Conservation (phyloP, 1,140 invertebrate genomes). For the Telenomus remus region DNA sequence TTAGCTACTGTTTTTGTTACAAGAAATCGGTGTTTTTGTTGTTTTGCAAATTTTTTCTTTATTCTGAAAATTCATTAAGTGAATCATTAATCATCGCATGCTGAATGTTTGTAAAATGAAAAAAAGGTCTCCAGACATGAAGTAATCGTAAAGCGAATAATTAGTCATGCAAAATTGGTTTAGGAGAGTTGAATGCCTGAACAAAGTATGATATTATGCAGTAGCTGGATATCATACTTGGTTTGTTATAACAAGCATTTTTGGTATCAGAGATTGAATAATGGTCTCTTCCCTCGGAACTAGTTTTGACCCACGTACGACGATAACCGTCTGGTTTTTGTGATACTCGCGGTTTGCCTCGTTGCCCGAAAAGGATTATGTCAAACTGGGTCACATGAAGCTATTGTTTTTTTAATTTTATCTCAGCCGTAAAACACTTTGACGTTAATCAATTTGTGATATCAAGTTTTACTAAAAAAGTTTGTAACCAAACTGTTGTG, state of each 20-base stretch:
- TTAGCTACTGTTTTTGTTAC: too few relatives aligned
- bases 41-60: too few relatives aligned
- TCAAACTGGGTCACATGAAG: conserved; percentile 31
- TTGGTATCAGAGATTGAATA: conserved; percentile 19
- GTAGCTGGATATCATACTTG: conserved; percentile 1
- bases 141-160: too few relatives aligned
- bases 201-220: background rate
- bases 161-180: too few relatives aligned
- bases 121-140: too few relatives aligned
- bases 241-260: conserved; percentile 14
- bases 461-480: background rate
- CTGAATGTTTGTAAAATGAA: too few relatives aligned
- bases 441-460: too few relatives aligned
- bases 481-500: background rate
- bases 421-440: background rate
- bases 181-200: too few relatives aligned
- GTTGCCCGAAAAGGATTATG: conserved; percentile 26
- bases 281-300: conserved; percentile 37
- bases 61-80: too few relatives aligned
- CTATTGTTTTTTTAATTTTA: conserved; percentile 29
- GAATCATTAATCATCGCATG: too few relatives aligned
- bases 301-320: conserved; percentile 41
- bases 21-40: too few relatives aligned
- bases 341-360: conserved; percentile 15
- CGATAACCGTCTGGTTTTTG: conserved; percentile 28